A percentile compares a stretch with the other conserved stretches of the same genome.
These are phyloP conservation scores for Danaus melanippus DNA, from an alignment of 1,140 invertebrate species.

Conservation along the genomic window DNA sequence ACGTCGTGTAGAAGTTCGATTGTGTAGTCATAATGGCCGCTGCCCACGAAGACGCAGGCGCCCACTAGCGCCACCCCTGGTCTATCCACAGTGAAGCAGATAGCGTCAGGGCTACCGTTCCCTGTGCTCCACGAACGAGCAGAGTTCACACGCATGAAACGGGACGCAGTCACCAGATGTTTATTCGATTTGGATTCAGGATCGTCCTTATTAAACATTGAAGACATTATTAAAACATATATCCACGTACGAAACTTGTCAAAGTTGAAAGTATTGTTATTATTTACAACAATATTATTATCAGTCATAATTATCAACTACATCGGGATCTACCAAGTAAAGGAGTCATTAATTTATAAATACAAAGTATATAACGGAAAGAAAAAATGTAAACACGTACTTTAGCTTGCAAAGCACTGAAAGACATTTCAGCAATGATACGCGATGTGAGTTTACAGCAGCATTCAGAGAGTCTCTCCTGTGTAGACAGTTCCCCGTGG, in stretches of 20 bases:
- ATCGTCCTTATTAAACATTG: slow-evolving; percentile 72
- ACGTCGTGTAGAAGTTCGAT: slow-evolving; percentile 91
- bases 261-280: too few relatives aligned
- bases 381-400: not conserved
- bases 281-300: too few relatives aligned
- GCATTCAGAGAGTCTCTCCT: slow-evolving; percentile 78
- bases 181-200: slow-evolving; percentile 71
- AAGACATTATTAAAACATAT: not conserved
- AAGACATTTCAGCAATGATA: slow-evolving; percentile 90
- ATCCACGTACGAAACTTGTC: too few relatives aligned
- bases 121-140: slow-evolving; percentile 96
- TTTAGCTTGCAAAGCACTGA: slow-evolving; percentile 74
- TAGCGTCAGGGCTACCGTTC: slow-evolving; percentile 96
- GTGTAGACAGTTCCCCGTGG: slow-evolving; percentile 48
- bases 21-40: slow-evolving; percentile 91
- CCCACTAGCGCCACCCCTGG: slow-evolving; percentile 92
- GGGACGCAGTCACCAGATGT: slow-evolving; percentile 87
- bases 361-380: too few relatives aligned
- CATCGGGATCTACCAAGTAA: too few relatives aligned
- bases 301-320: too few relatives aligned
- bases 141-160: slow-evolving; percentile 92
- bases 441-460: slow-evolving; percentile 89
- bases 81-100: slow-evolving; percentile 94
- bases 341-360: too few relatives aligned
- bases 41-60: slow-evolving; percentile 88